These are phyloP conservation scores for Anaspis maculata DNA, from an alignment of 2,888 invertebrate species.

Conservation along the genomic window DNA sequence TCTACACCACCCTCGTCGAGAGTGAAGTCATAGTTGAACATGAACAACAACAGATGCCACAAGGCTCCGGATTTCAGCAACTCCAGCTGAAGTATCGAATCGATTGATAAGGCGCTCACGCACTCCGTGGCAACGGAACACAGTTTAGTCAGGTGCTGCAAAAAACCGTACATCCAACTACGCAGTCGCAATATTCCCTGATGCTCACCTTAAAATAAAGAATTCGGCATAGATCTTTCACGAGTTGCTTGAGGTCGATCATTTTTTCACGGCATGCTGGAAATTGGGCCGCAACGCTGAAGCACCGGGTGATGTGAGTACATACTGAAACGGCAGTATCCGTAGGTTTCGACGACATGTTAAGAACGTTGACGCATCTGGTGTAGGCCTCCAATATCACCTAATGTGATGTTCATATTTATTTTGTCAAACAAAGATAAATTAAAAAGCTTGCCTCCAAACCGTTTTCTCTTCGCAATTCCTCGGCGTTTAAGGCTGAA, in stretches of 20 bases:
- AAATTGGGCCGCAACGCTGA: conserved; percentile 93
- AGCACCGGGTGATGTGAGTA: conserved; percentile 82
- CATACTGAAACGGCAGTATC: conserved; percentile 88
- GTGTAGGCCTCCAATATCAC: conserved; percentile 83
- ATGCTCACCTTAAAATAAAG: conserved; percentile 71
- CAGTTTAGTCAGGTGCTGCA: conserved; percentile 75
- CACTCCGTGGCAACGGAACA: conserved; percentile 87
- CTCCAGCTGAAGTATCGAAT: conserved; percentile 76
- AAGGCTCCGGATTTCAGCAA: conserved; percentile 79
- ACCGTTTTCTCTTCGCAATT: conserved; percentile 88
- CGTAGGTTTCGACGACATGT: conserved; percentile 62
- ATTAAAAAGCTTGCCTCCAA: conserved; percentile 56
- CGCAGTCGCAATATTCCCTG: neutral
- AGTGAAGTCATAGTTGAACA: conserved; percentile 95
- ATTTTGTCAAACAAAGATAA: no score
- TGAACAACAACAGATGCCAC: conserved; percentile 83
- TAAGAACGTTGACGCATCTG: conserved; percentile 87
- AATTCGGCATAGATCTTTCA: conserved; percentile 78
- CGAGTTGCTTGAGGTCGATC: conserved; percentile 78
- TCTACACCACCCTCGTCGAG: conserved; percentile 93
- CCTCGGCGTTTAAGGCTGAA: conserved; percentile 96
- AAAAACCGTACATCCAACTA: conserved; percentile 17
- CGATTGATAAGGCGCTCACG: conserved; percentile 78
- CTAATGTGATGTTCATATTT: no score
- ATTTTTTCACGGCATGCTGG: conserved; percentile 81